Evolutionary conservation across 1,140 invertebrate species (phyloP), one percentile per base, ranked within the genome.

Genomic region (Hermatobates lingyangjiaoensis): DNA sequence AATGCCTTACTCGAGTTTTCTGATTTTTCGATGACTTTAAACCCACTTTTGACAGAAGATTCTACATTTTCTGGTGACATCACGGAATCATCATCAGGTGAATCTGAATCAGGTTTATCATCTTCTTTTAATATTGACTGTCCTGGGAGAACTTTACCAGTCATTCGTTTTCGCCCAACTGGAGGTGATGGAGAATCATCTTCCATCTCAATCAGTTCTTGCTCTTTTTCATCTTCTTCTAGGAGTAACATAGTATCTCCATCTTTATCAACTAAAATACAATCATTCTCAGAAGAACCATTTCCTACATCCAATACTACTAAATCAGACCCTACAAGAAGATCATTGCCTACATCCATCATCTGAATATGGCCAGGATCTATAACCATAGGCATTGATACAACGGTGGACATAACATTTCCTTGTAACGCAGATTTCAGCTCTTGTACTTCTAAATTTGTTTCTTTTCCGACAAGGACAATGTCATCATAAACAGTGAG

Each of bases 21-120:
- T 42, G 39, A 12, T 42, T 42, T 42, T 18, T 42, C 39, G 18
- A 42, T 42, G 14, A 42, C 39, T 42, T 42, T 42, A 42, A 42
- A 42, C 14, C 4, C 4, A 7, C 14, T 14, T 42, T 42, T 42
- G 39, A 42, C 39, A 42, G 7, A 18, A 10, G 14, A 14, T 42
- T 18, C 14, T 42, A 42, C 21, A n/a, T n/a, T n/a, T 4, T 42
- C 18, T 27, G 50, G 50, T n/a, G 50, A 51, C 27, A 27, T 24
- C 7, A 34, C 25, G 39, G 3, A 24, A 14, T 74, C 70, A 25
- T 69, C 66, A 57, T 74, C 72, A 0, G 71, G 71, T 4, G 71
- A 74, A 50, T 72, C 72, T 0, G 71, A 66, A 2, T 68, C 45
- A 20, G 45, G 49, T 51, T 57, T 55, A 15, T 55, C 53, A 18